Base-by-base conservation (phyloP, 2,113 vertebrate genomes). In the Eulacestoma nigropectus region DNA sequence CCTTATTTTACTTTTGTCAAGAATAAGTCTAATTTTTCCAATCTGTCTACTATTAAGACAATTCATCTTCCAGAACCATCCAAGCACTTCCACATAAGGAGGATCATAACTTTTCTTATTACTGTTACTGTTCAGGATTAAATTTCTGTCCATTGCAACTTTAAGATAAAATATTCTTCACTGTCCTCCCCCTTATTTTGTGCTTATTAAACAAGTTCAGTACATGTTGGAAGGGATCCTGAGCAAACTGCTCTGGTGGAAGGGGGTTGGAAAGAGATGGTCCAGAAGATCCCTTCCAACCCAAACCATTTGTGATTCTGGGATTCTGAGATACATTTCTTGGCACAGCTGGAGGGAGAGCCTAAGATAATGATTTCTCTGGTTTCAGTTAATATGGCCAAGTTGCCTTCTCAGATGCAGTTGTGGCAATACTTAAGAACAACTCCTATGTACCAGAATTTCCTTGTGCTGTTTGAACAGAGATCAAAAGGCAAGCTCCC, bases 101-200 rank as follows among this genome's bases (percentile, higher is more conserved):
- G 3, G 9, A 8, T 57, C 44, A 35, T 47, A 73, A 33, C 1
- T 60, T 70, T 64, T 73, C 6, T 25, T 53, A 21, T 50, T 41
- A 20, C 23, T 56, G 13, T 19, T 72, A 39, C 46, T 87, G 4
- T 11, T 70, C 35, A 75, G 5, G 4, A 49, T 33, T 65, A 47
- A 59, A 72, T 47, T 70, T 81, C 13, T 67, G 13, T 52, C 63
- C 6, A 27, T 49, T 35, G 4, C 5, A 33, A 41, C 57, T 86
- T 67, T 35, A 65, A 55, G 20, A 5, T 53, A 39, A 64, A 83
- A 59, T 53, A 46, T 35, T 67, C 46, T 67, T 3, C 13, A 6
- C 9, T 19, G 1, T 73, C 4, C 10, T 69, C 16, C 9, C 1
- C 10, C 2, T 67, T 46, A 18, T 55, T 65, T 4, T 20, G 4